phyloP scores from a whole-genome alignment of 2,797 vertebrate genomes.

The Nyctalus aviator region DNA sequence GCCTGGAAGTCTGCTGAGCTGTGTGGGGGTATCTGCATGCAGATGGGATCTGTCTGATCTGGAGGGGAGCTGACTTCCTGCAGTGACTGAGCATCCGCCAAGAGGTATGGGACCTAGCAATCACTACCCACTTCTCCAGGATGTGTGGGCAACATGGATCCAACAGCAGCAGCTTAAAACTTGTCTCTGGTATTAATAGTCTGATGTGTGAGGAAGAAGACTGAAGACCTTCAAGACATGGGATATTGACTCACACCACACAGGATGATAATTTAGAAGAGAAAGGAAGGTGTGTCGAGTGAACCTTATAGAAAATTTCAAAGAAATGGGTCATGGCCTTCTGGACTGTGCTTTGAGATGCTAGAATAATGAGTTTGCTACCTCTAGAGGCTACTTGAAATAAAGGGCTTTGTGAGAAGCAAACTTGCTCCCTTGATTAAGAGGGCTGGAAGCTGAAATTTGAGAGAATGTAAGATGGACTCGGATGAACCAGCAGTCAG shows the following conservation, averaged over 20 bases:
- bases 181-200: constrained; percentile 24
- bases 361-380: constrained; percentile 3
- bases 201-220: background rate
- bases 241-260: background rate
- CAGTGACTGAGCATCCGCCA: background rate
- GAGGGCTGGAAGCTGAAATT: constrained; percentile 5
- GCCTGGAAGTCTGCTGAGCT: background rate
- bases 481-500: background rate
- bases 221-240: background rate
- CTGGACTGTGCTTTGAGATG: background rate
- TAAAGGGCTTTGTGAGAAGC: constrained; percentile 27
- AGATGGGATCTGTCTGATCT: background rate
- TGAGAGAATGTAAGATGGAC: background rate
- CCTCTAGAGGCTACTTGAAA: background rate
- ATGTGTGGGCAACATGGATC: background rate
- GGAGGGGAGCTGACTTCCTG: background rate
- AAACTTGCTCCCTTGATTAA: background rate
- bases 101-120: background rate
- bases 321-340: background rate
- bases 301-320: constrained; percentile 5
- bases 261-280: constrained; percentile 4
- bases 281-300: background rate
- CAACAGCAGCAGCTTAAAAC: background rate
- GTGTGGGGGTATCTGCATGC: background rate
- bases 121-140: background rate